Percentiles rank a stretch among this genome's conserved stretches.
These are phyloP conservation scores for Serranus cabrilla DNA, from an alignment of 2,797 vertebrate species.

Conservation along the genomic window DNA sequence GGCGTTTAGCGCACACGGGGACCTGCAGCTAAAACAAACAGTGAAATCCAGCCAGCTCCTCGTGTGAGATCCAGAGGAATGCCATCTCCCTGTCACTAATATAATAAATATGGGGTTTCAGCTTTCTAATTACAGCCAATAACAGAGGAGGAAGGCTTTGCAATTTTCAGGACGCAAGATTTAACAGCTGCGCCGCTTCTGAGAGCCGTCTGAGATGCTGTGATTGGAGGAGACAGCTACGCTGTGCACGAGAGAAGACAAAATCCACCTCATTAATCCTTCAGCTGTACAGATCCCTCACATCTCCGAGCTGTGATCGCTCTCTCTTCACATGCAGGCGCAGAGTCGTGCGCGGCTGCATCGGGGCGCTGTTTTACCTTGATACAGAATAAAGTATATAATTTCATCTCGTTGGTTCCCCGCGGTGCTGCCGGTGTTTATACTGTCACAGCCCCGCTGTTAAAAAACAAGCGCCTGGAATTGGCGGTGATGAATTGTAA, in stretches of 20 bases:
- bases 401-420: slow-evolving; percentile 40
- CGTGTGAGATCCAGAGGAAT: slow-evolving; percentile 7
- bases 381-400: slow-evolving; percentile 42
- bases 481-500: slow-evolving; percentile 51
- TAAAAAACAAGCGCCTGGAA: slow-evolving; percentile 38
- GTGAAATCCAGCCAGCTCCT: slow-evolving; percentile 23
- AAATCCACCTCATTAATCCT: slow-evolving; percentile 73
- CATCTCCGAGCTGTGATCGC: slow-evolving; percentile 49
- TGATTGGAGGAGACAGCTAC: slow-evolving; percentile 72
- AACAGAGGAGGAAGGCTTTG: slow-evolving; percentile 27
- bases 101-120: slow-evolving; percentile 47
- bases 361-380: slow-evolving; percentile 26
- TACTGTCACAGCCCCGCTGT: not conserved
- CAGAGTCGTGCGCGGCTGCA: slow-evolving; percentile 8
- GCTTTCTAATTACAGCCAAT: slow-evolving; percentile 57
- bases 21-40: slow-evolving; percentile 33
- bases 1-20: slow-evolving; percentile 54
- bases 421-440: slow-evolving; percentile 16
- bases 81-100: slow-evolving; percentile 36
- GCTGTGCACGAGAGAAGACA: slow-evolving; percentile 54
- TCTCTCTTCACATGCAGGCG: slow-evolving; percentile 6
- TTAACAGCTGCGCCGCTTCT: slow-evolving; percentile 61
- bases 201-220: slow-evolving; percentile 36
- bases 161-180: slow-evolving; percentile 26
- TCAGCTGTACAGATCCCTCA: slow-evolving; percentile 49